Base-by-base conservation (phyloP, 2,797 vertebrate genomes). In the Scyliorhinus canicula region DNA sequence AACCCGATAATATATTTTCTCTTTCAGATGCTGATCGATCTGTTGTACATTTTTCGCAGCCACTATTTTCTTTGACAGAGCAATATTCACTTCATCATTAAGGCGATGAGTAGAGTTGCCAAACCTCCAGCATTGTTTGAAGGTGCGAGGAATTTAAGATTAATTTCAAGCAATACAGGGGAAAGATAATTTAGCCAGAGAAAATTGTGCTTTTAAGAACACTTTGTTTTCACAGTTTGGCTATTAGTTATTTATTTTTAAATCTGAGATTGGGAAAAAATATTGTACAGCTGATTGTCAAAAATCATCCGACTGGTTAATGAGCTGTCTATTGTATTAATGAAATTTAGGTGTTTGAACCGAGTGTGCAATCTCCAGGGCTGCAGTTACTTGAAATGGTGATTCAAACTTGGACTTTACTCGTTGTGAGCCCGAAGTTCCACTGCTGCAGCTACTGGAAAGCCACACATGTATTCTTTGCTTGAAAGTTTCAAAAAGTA, bases 401-500 rank as follows among this genome's bases (percentile, higher is more conserved):
- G 44, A 82, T 24, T 79, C 12, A 91, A 63, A 40, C 19, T 91
- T 63, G 57, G n/a, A 63, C 57, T 40, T 63, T 40, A 44, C 3
- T 65, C 2, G 11, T 52, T 55, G 47, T 52, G 67, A 71, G 93
- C 5, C 65, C 93, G 9, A 57, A 47, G 47, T 93, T 52, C 65
- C 65, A 74, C 47, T 52, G 69, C 19, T 52, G 67, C 8, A 50
- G 47, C 65, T 52, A 55, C 93, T 69, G 69, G 69, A 67, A 28
- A 94, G 63, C 79, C 79, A 47, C 79, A 82, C 35, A 90, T 60
- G 35, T 90, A 90, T 90, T 57, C 86, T n/a, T 90, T 6, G 14
- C 47, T 94, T 74, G 69, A 71, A 94, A 94, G 67, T 69, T 93
- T 31, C 19, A 47, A 90, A 90, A 69, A 94, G 50, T 26, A 74